Evolutionary conservation across 1,140 invertebrate species (phyloP).

Genomic region (Nebria ingens): DNA sequence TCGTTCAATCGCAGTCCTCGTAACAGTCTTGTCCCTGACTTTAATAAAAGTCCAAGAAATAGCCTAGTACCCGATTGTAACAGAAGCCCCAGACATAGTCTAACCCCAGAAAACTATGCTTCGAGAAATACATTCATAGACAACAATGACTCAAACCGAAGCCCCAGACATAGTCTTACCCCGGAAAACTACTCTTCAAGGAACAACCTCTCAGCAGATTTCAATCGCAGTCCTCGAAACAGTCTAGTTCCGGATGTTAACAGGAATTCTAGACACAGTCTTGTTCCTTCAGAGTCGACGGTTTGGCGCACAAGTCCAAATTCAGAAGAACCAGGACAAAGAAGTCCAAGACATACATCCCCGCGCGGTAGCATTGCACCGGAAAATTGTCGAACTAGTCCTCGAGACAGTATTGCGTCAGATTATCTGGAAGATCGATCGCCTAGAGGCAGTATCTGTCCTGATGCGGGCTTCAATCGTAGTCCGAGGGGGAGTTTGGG

Average conservation of each 20-base stretch:
- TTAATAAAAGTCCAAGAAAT: constrained; percentile 25
- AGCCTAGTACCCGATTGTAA: constrained; percentile 19
- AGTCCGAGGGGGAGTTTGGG: constrained; percentile 50
- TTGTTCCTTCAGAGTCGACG: constrained; percentile 43
- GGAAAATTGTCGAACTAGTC: constrained; percentile 41
- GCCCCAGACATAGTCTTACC: constrained; percentile 45
- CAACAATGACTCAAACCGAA: constrained; percentile 30
- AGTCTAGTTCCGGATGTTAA: constrained; percentile 45
- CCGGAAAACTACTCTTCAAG: too few species aligned
- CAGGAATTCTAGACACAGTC: constrained; percentile 47
- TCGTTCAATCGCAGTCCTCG: constrained; percentile 35
- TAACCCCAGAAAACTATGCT: constrained; percentile 40
- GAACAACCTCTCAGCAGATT: constrained; percentile 44
- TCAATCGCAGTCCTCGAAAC: constrained; percentile 52
- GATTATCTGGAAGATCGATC: constrained; percentile 38
- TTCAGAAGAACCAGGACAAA: constrained; percentile 36
- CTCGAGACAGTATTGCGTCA: constrained; percentile 46
- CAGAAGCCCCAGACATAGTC: constrained; percentile 44
- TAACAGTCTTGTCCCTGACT: constrained; percentile 30
- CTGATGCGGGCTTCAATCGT: constrained; percentile 37
- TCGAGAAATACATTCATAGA: too few species aligned
- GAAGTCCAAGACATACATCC: constrained; percentile 49
- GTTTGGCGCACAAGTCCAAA: constrained; percentile 37
- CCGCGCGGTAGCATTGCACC: constrained; percentile 44
- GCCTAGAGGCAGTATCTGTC: constrained; percentile 49